A percentile compares a stretch with the other conserved stretches of the same genome.
Evolutionary conservation across 2,113 vertebrate genomes (phyloP).

Genomic region (Penelope pileata): DNA sequence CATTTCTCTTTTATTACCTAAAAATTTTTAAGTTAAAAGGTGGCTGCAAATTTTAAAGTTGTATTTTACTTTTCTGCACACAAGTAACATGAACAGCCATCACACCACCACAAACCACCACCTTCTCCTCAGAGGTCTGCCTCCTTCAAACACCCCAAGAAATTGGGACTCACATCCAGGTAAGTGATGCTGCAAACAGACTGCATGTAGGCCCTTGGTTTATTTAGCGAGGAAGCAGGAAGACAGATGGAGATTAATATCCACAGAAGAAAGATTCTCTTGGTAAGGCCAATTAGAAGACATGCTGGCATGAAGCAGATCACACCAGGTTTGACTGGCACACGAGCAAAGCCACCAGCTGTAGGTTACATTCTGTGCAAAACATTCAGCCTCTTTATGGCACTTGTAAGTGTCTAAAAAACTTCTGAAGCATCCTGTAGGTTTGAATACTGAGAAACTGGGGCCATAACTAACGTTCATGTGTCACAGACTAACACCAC

Average conservation of each 20-base stretch:
- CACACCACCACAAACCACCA: not conserved
- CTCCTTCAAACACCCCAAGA: not conserved
- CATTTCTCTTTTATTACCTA: not conserved
- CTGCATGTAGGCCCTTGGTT: not conserved
- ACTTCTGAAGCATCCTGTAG: not conserved
- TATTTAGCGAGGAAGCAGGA: not conserved
- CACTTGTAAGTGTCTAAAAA: conserved; percentile 26
- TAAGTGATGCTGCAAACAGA: not conserved
- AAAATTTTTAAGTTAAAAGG: not conserved
- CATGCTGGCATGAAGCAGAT: not conserved
- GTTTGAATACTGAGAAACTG: not conserved
- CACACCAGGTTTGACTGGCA: not conserved
- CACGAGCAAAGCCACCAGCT: not conserved
- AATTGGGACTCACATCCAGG: not conserved
- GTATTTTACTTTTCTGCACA: not conserved
- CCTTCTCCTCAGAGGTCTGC: not conserved
- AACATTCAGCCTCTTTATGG: conserved; percentile 15
- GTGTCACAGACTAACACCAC: not conserved
- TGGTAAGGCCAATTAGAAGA: not conserved
- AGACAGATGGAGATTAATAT: not conserved
- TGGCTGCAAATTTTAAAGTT: not conserved
- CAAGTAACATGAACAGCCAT: not conserved
- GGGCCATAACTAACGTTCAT: not conserved
- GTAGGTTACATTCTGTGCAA: conserved; percentile 2
- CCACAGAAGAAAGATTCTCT: not conserved